Evolutionary conservation across 2,113 vertebrate species (phyloP).

Genomic region (Gymnocephalus cernua): DNA sequence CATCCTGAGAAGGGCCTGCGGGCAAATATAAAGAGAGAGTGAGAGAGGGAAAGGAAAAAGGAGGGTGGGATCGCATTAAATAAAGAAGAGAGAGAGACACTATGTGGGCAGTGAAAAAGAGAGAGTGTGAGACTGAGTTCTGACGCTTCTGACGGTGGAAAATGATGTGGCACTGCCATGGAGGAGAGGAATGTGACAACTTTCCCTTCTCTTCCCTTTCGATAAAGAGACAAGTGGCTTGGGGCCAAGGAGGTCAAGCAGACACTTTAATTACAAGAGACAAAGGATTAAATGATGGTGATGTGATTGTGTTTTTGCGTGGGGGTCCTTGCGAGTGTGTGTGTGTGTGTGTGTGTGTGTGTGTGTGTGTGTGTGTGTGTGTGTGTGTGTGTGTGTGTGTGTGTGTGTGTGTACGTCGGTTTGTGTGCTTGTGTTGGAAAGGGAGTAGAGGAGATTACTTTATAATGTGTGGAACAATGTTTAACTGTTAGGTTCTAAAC

Average conservation of each 20-base stretch:
- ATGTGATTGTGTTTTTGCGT: too few relatives aligned
- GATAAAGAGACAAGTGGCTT: constrained; percentile 66
- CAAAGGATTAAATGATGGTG: constrained; percentile 38
- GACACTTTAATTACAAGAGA: constrained; percentile 75
- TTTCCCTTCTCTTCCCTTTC: constrained; percentile 57
- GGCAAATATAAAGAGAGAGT: constrained; percentile 65
- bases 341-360: constrained; percentile 2
- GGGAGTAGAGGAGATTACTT: constrained; percentile 24
- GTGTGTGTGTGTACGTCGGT: constrained; percentile 3
- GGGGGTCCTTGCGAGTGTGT: too few relatives aligned
- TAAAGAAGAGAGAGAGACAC: constrained; percentile 52
- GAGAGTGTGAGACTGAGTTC: constrained; percentile 34
- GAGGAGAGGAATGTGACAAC: constrained; percentile 73
- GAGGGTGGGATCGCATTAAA: constrained; percentile 38
- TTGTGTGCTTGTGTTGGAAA: constrained; percentile 30
- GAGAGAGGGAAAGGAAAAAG: constrained; percentile 31
- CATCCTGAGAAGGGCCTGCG: constrained; percentile 26
- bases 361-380: constrained; percentile 20
- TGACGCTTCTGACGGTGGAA: constrained; percentile 35
- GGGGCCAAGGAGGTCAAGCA: constrained; percentile 61
- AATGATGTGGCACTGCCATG: constrained; percentile 55
- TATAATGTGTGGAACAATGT: constrained; percentile 15
- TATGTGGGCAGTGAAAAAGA: constrained; percentile 45
- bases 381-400: constrained; percentile 11
- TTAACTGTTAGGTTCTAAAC: constrained; percentile 24